Evolutionary conservation across 2,888 invertebrate genomes (phyloP), one percentile per base, ranked within the genome.

Genomic region (Dolichopus griseipennis): DNA sequence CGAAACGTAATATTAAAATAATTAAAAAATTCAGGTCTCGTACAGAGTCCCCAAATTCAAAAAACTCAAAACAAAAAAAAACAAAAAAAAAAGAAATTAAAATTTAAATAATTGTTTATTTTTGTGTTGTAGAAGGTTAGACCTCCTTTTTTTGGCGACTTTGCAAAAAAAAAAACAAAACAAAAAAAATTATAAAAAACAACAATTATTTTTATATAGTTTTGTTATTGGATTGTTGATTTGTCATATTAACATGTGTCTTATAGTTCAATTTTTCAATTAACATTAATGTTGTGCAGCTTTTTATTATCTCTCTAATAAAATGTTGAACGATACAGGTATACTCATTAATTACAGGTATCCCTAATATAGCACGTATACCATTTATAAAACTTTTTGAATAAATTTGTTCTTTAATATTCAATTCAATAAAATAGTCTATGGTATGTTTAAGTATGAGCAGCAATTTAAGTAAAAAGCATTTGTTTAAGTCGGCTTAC

Each of bases 121-220:
- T 64, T 34, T 37, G 1, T 22, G 21, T 64, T 64, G 37, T 64
- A n/a, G 33, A 37, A 64, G 64, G 64, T 64, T 64, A 64, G 37
- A 64, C 64, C 64, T 64, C 20, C 22, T 62, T 63, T 64, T 64
- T 64, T 64, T 64, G 64, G 64, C 64, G 64, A 64, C 37, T 37
- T 22, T 37, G 64, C 37, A 64, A 64, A 64, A 64, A 64, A 34
- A n/a, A 18, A 22, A 22, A 4, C 2, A 15, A 62, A 22, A 62
- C 1, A 4, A 27, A 27, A 61, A 20, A 7, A 20, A 61, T 20
- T 4, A n/a, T 9, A n/a, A 2, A 5, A 52, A 52, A 52, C 18
- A 15, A 20, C n/a, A 61, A 21, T 61, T 61, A 21, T 18, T 61
- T 61, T 61, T 61, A 15, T 61, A 3, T 61, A 7, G 7, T 61